phyloP scores from a whole-genome alignment of 2,113 vertebrate species.

The Saccopteryx leptura region DNA sequence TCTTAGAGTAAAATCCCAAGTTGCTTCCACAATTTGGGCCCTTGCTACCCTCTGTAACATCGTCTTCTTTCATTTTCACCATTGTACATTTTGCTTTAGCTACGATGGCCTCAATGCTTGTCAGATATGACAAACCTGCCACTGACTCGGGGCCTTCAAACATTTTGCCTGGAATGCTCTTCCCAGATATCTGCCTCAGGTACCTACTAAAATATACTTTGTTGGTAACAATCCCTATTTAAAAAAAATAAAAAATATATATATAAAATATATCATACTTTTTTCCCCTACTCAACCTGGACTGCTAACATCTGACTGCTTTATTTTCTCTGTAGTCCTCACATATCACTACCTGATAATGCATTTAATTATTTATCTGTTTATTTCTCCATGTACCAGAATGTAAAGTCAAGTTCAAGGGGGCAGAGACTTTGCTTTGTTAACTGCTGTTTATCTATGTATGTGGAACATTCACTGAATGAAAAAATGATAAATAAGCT shows the following conservation, averaged over 20 bases:
- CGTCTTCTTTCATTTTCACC: background rate
- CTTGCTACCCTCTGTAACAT: background rate
- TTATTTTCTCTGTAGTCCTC: background rate
- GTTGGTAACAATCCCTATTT: background rate
- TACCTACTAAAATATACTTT: background rate
- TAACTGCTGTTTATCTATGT: background rate
- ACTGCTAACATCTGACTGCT: background rate
- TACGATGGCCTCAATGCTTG: background rate
- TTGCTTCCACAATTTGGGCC: background rate
- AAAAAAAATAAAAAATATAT: background rate
- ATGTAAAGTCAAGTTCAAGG: background rate
- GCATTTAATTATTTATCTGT: background rate
- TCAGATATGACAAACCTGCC: background rate
- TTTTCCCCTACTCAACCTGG: background rate
- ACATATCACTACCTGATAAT: background rate
- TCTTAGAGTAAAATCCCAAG: constrained; percentile 23
- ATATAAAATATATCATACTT: background rate
- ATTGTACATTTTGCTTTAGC: background rate
- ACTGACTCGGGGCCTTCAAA: background rate
- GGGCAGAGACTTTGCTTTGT: background rate
- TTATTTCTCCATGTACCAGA: constrained; percentile 3
- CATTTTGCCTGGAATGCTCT: background rate
- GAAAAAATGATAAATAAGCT: background rate
- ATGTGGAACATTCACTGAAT: background rate
- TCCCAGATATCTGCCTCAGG: background rate